These are phyloP conservation scores for Temnothorax ravouxi DNA, from an alignment of 2,888 invertebrate species.

Conservation along the genomic window DNA sequence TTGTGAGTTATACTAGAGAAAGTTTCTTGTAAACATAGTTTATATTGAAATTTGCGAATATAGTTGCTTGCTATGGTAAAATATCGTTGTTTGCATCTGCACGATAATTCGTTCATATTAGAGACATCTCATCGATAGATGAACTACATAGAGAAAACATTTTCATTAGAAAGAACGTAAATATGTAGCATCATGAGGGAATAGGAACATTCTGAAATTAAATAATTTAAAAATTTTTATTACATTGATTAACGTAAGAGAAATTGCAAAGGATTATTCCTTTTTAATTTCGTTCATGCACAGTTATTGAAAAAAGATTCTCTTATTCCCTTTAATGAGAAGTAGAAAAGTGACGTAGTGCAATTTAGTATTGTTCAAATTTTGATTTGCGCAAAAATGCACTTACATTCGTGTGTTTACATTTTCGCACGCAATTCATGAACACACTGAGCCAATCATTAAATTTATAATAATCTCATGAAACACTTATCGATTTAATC, in stretches of 20 bases:
- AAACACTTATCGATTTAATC: background rate
- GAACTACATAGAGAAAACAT: slow-evolving; percentile 8
- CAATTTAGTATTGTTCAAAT: slow-evolving; percentile 1
- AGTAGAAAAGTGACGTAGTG: slow-evolving; percentile 1
- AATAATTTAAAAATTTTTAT: background rate
- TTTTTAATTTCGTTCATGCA: background rate
- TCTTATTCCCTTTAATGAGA: slow-evolving; percentile 59
- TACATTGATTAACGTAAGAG: background rate
- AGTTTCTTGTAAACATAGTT: slow-evolving; percentile 61
- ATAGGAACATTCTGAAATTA: slow-evolving; percentile 43
- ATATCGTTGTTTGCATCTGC: slow-evolving; percentile 71
- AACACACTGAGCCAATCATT: slow-evolving; percentile 25
- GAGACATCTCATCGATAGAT: background rate
- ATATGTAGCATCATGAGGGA: slow-evolving; percentile 49
- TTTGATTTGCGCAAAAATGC: slow-evolving; percentile 9
- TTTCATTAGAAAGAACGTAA: background rate
- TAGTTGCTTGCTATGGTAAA: slow-evolving; percentile 84
- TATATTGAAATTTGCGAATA: slow-evolving; percentile 71
- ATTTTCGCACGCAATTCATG: slow-evolving; percentile 66
- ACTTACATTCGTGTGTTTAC: slow-evolving; percentile 61
- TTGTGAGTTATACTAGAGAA: slow-evolving; percentile 61
- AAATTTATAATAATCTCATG: slow-evolving; percentile 4
- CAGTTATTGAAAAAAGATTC: background rate
- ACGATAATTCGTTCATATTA: slow-evolving; percentile 35
- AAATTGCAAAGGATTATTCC: background rate